Evolutionary conservation across 1,140 invertebrate genomes (phyloP), one percentile per base, ranked within the genome.

Genomic region (Anastrepha ludens): DNA sequence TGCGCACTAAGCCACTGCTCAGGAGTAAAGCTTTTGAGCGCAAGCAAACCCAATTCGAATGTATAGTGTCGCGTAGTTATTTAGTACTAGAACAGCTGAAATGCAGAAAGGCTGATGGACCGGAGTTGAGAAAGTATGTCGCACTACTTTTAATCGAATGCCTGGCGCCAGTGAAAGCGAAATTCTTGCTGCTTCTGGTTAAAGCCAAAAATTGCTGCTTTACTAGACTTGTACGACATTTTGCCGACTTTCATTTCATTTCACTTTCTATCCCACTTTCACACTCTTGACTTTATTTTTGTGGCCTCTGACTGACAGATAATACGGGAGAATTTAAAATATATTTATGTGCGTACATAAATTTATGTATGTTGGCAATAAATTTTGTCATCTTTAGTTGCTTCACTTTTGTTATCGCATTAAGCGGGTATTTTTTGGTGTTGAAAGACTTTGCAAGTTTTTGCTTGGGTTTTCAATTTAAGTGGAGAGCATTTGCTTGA

Each of bases 331-430:
- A 47, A 4, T 74, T 74, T 74, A 17, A 74, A 47, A 47, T 74
- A 44, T 74, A 74, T 74, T 74, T 74, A 74, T 74, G 67, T 47
- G 13, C 67, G 39, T 74, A 74, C 41, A 74, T 74, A 74, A 47
- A 74, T 47, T 74, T 74, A 44, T 44, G 67, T 47, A 15, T 74
- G 39, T 15, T 70, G 67, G 67, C 41, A 74, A 74, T 74, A 74
- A 74, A 74, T 74, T 74, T 74, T n/a, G 67, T 47, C 44, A 74
- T 74, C 41, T 74, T 47, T 74, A 47, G 67, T 11, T 39, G 41
- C 3, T 47, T 13, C 17, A 3, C 67, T 74, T 74, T 74, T 74
- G 67, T 74, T 74, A 74, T 44, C 67, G 15, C 67, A 4, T 74
- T 44, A 47, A 44, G 44, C 39, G 29, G 2, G 64, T 41, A 47